Evolutionary conservation across 2,113 vertebrate species (phyloP), one percentile per base, ranked within the genome.

Genomic region (Tricholaema leucomelas): DNA sequence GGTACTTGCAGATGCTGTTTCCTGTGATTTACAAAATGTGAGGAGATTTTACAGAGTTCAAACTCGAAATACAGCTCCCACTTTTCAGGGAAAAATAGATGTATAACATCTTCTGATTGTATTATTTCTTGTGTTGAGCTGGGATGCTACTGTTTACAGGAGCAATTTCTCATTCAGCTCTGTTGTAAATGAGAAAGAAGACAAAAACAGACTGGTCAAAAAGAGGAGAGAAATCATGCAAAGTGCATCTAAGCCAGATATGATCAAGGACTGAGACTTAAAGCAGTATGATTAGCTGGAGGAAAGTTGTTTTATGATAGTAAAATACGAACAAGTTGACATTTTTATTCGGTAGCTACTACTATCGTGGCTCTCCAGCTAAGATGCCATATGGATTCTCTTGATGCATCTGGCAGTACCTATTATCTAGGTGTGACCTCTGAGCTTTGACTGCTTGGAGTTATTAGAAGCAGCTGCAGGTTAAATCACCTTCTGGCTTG

Each of bases 391-490:
- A 58, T 80, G 59, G 74, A 66, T 87, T 27, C 21, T 83, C 82
- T 80, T 48, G 15, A 56, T 48, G 40, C 52, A 61, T 71, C 82
- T 76, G 75, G 63, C 31, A 6, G 40, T 38, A 52, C 15, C 79
- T 61, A 23, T 58, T 70, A 50, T 69, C 44, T 65, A 14, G 60
- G 23, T 71, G 61, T 8, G 18, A 80, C 84, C 69, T 79, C 83
- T 83, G 63, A 36, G 84, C 58, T 75, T 91, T 80, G 78, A 35
- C 69, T 84, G 35, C 70, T 71, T 72, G 44, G 63, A 66, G 35
- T 61, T 87, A 50, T 44, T 61, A 65, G 58, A 94, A 94, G 78
- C 58, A 80, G 73, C 73, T 90, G 86, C 78, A 90, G 70, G 64
- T 76, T 90, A 58, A 80, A 90, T 87, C 46, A 46, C 6, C 40